Conservation (phyloP, 1,140 invertebrate species). For the Drosophila teissieri region DNA sequence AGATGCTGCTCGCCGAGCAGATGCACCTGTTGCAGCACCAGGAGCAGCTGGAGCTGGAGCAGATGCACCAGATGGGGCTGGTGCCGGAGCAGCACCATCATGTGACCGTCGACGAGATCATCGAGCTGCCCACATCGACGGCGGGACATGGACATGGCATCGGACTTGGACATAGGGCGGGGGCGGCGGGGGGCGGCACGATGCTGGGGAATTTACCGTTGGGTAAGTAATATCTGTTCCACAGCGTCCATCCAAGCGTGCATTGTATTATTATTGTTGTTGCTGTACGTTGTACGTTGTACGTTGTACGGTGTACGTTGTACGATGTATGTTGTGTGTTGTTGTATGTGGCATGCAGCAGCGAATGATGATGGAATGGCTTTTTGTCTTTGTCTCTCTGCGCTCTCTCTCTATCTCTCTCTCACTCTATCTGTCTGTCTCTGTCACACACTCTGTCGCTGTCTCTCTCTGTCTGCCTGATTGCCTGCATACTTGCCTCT, state of each 20-base stretch:
- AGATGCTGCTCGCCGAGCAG: constrained; percentile 60
- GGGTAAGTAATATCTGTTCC: constrained; percentile 70
- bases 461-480: constrained; percentile 39
- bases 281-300: not conserved
- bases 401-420: constrained; percentile 18
- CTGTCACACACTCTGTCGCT: constrained; percentile 25
- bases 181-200: constrained; percentile 59
- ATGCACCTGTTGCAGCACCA: constrained; percentile 56
- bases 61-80: constrained; percentile 48
- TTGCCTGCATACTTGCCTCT: constrained; percentile 25
- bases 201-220: constrained; percentile 84
- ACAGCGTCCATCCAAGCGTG: constrained; percentile 9
- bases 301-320: constrained; percentile 1
- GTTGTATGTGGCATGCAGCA: constrained; percentile 49
- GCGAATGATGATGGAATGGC: constrained; percentile 51
- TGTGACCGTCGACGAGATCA: constrained; percentile 82
- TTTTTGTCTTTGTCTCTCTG: constrained; percentile 44
- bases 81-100: constrained; percentile 62
- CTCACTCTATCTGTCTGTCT: constrained; percentile 30
- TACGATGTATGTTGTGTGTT: not conserved
- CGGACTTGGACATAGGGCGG: constrained; percentile 18
- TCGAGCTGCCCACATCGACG: constrained; percentile 76
- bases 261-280: not conserved
- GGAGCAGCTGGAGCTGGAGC: constrained; percentile 37
- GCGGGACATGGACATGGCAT: constrained; percentile 35